Base-by-base conservation (phyloP, 2,888 invertebrate genomes). In the Octodonta nipae region DNA sequence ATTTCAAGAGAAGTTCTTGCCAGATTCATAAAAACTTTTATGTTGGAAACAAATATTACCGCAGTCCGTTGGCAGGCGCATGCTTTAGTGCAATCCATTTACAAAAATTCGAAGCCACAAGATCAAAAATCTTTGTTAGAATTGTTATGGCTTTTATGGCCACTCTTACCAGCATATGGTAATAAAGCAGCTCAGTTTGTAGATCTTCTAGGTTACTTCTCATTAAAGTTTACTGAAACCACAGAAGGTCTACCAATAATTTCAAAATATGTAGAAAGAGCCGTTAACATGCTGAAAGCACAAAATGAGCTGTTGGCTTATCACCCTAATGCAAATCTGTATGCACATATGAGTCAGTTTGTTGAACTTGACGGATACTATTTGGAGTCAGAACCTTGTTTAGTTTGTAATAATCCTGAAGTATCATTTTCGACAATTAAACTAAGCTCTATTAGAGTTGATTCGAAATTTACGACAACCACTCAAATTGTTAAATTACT, bases 321-420 rank as follows among this genome's bases (percentile, higher is more conserved):
- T 34, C 95, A 95, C 66, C 89, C 93, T 5, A 95, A 95, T 65
- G 88, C 91, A 0, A 84, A 84, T 38, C 70, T 95, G 22, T 95
- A 95, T 61, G 84, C 87, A 0, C 82, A 88, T 27, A 68, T 95
- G 35, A 83, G 89, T 32, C 87, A 89, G n/a, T 85, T 86, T 54
- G 86, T 95, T 1, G 92, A 95, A 55, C 73, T 93, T 27, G 93
- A 93, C 56, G 95, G 95, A 0, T 93, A 87, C 63, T 96, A 88
- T 59, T 66, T 96, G 39, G 95, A 96, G 66, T 88, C 89, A 13
- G 93, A 95, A 56, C 96, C 96, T 0, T 98, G 96, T 52, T 73
- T 95, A 34, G 93, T 95, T 1, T 96, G 96, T 63, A 95, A 95
- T 64, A 93, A 93, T 65, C 93, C 93, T 0, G 95, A 96, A 62